Evolutionary conservation across 2,797 vertebrate genomes (phyloP), one percentile per base, ranked within the genome.

Genomic region (Danio albolineatus): DNA sequence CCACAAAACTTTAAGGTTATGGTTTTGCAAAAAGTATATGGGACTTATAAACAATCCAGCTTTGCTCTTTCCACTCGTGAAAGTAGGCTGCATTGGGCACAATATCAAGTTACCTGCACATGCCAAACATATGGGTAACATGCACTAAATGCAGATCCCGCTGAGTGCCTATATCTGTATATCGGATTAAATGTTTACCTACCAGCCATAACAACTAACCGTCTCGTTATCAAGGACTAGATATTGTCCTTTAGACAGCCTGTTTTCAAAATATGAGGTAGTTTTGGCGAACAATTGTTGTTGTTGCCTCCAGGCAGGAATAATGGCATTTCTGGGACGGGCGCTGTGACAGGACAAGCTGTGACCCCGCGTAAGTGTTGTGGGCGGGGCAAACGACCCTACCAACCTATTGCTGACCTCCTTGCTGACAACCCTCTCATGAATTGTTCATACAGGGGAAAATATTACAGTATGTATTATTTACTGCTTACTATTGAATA

Each of bases 201-300:
- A 86, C 85, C 85, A 65, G 82, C 85, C 82, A 86, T 86, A 5
- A 46, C 28, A 28, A 46, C 53, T 49, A 66, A 64, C 43, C 43
- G 21, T 14, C 62, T 67, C 54, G 43, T 17, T 48, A 17, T 13
- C 9, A 7, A 54, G 62, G 62, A 75, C 16, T 13, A 41, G n/a
- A 10, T 21, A 13, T n/a, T 21, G 5, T 17, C 16, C 16, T 38
- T 38, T 36, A 13, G 19, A 76, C 3, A 4, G 41, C 19, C 39
- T 57, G 13, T n/a, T 16, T 19, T 41, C 4, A 7, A 12, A 16
- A 41, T n/a, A 16, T 5, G 13, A 21, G 12, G 39, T 7, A 46
- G 39, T n/a, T 56, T 57, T 38, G 3, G 16, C 0, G 2, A 14
- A 61, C 14, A 48, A 36, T 36, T 59, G 70, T 8, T 73, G 44